Evolutionary conservation across 2,888 invertebrate species (phyloP).

Genomic region (Euzophera pinguis): DNA sequence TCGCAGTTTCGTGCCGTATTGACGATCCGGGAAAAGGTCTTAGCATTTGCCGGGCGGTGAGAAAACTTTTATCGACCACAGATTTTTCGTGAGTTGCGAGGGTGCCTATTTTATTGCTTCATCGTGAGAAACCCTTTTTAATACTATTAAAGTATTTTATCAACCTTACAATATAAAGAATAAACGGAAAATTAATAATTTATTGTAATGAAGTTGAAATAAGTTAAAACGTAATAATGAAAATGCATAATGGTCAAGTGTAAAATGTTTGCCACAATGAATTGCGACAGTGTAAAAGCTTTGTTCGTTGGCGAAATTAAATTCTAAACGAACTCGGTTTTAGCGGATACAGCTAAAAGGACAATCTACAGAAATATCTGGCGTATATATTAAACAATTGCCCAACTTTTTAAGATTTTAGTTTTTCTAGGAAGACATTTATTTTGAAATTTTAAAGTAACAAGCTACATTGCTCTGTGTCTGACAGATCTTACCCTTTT

Average conservation of each 20-base stretch:
- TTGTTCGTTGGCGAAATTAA: conserved; percentile 56
- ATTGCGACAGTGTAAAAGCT: conserved; percentile 63
- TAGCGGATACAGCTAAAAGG: conserved; percentile 40
- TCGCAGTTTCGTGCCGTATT: conserved; percentile 55
- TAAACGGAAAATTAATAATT: background rate
- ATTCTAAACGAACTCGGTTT: conserved; percentile 47
- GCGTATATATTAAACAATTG: conserved; percentile 30
- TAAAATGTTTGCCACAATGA: conserved; percentile 50
- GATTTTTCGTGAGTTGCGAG: conserved; percentile 41
- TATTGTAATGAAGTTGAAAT: conserved; percentile 25
- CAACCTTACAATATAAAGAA: background rate
- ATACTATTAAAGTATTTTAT: conserved; percentile 17
- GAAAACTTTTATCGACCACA: conserved; percentile 49
- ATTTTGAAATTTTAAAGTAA: conserved; percentile 36
- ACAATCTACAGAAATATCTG: conserved; percentile 21
- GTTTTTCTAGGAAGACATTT: conserved; percentile 27
- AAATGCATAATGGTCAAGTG: conserved; percentile 46
- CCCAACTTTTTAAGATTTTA: conserved; percentile 19
- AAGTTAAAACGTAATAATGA: conserved; percentile 44
- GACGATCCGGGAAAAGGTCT: conserved; percentile 57
- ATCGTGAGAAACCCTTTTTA: conserved; percentile 24
- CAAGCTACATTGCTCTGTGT: conserved; percentile 28
- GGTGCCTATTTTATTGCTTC: conserved; percentile 39
- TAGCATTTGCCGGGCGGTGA: conserved; percentile 42
- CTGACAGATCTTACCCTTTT: conserved; percentile 39